Base-by-base conservation (phyloP, 2,113 vertebrate genomes). In the Suricata suricatta region DNA sequence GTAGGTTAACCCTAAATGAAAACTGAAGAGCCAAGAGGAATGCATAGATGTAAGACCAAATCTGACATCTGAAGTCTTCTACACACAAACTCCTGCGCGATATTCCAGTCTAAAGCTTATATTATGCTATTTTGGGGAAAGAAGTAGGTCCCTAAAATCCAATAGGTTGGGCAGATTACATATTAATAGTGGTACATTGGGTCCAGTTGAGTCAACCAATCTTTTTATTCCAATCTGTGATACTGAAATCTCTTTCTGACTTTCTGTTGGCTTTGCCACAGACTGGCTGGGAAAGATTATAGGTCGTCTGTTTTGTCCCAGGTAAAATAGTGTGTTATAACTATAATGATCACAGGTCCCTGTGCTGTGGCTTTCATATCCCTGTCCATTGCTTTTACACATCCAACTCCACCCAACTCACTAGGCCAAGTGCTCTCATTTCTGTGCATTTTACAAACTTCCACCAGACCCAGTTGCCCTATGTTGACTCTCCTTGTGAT, bases 401-500 rank as follows among this genome's bases (percentile, higher is more conserved):
- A 52, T 66, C 54, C 38, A 47, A 27, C 33, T 31, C 15, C 16
- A 57, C 16, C 68, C 35, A 74, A 44, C 2, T 31, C 19, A 2
- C 64, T 16, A 69, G 13, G 31, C 35, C 88, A 71, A 15, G 33
- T 17, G 5, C 9, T 80, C 31, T 76, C 50, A 57, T 19, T 93
- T 60, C 64, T 71, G 3, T 71, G 23, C 38, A 60, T 93, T 63
- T 87, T 66, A 21, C 8, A 77, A 29, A 91, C 95, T 94, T 95
- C 38, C 33, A 27, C 14, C 17, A 44, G 13, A 80, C 0, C 6
- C 77, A 38, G 0, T 17, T 85, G 68, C 82, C 38, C 96, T 63
- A 2, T 72, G 80, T 85, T 89, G 76, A 82, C 88, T 97, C 29
- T 60, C 71, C 88, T 81, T 83, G 81, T 95, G 97, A 96, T 93